Conservation (phyloP, 2,888 invertebrate species). For the Zeuzera pyrina region DNA sequence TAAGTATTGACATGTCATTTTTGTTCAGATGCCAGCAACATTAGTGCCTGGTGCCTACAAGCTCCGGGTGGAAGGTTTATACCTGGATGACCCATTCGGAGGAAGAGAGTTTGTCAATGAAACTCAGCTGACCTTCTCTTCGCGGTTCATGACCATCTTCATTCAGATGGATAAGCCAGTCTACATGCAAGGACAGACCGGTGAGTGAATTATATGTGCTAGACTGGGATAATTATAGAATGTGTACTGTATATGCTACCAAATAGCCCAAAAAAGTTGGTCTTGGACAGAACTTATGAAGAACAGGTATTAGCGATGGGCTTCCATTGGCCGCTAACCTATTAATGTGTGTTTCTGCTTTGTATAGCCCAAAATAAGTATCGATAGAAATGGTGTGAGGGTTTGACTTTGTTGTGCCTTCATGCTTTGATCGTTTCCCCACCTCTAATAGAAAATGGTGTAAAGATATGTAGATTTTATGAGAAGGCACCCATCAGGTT, state of each 20-base stretch:
- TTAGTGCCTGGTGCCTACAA: conserved; percentile 88
- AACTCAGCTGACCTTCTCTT: conserved; percentile 87
- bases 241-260: background rate
- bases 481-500: too few relatives aligned
- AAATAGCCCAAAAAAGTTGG: background rate
- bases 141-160: conserved; percentile 94
- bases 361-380: background rate
- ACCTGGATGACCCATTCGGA: conserved; percentile 83
- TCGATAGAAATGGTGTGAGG: background rate
- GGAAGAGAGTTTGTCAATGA: conserved; percentile 94
- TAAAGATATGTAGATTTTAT: too few relatives aligned
- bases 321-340: too few relatives aligned
- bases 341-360: too few relatives aligned
- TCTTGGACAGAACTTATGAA: too few relatives aligned
- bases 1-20: too few relatives aligned
- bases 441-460: too few relatives aligned
- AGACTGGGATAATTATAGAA: background rate
- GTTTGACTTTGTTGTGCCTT: too few relatives aligned
- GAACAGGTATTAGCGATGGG: too few relatives aligned
- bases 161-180: conserved; percentile 96
- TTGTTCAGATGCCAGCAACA: conserved; percentile 83
- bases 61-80: conserved; percentile 86
- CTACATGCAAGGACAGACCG: conserved; percentile 92
- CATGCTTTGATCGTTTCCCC: too few relatives aligned
- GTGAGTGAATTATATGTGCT: conserved; percentile 41